Conservation (phyloP, 2,888 invertebrate genomes). For the Steinernema hermaphroditum region DNA sequence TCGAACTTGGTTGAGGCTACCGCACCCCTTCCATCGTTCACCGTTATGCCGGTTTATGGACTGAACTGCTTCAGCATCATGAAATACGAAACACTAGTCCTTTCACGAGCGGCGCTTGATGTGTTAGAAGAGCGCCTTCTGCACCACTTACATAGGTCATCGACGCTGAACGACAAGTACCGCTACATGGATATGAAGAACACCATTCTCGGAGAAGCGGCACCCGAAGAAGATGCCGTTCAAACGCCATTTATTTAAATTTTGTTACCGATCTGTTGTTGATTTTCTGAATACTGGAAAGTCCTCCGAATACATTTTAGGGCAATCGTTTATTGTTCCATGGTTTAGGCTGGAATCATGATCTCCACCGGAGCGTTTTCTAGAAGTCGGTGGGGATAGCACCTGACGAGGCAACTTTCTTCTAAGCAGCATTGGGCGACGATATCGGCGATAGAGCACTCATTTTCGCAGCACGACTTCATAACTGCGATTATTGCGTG, state of each 20-base stretch:
- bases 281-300: slow-evolving; percentile 19
- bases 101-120: slow-evolving; percentile 66
- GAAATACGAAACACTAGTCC: slow-evolving; percentile 81
- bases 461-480: background rate
- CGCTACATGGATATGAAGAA: slow-evolving; percentile 64
- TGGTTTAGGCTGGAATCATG: no score
- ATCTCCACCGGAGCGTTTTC: no score
- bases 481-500: background rate
- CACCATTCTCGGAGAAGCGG: slow-evolving; percentile 58
- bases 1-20: slow-evolving; percentile 83
- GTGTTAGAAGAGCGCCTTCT: slow-evolving; percentile 75
- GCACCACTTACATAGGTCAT: slow-evolving; percentile 52
- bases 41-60: slow-evolving; percentile 90
- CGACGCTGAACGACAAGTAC: slow-evolving; percentile 54
- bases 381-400: background rate
- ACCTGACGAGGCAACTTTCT: background rate
- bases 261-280: slow-evolving; percentile 36
- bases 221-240: slow-evolving; percentile 57
- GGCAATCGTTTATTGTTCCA: background rate
- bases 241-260: slow-evolving; percentile 59
- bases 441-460: slow-evolving; percentile 1
- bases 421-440: background rate
- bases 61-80: slow-evolving; percentile 94
- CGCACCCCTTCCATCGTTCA: slow-evolving; percentile 79
- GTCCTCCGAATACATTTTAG: slow-evolving; percentile 1